Percentiles rank a stretch among this genome's conserved stretches.
phyloP scores from a whole-genome alignment of 2,888 invertebrate genomes.

The Cepaea hortensis region DNA sequence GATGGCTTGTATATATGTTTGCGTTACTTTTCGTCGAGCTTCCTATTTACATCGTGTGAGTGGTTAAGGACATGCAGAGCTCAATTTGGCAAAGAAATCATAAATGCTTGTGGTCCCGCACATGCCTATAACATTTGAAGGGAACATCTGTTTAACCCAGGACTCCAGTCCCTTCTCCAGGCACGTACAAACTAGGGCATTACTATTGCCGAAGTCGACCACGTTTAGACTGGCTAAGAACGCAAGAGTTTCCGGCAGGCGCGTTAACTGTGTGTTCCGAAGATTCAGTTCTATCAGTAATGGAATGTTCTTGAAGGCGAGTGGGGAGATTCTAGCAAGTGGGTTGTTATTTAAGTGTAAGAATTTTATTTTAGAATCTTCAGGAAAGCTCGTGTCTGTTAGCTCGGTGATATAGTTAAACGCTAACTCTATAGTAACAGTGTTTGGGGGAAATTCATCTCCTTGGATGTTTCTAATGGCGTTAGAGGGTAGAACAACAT shows the following conservation, averaged over 20 bases:
- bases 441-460: not conserved
- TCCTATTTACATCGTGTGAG: too few relatives aligned
- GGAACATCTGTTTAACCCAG: not conserved
- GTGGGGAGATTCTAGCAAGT: not conserved
- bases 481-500: not conserved
- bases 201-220: not conserved
- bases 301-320: not conserved
- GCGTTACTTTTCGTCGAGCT: too few relatives aligned
- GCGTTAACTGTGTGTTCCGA: not conserved
- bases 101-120: not conserved
- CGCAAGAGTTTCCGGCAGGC: not conserved
- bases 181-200: not conserved
- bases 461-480: not conserved
- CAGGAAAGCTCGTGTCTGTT: constrained; percentile 3
- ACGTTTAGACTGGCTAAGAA: not conserved
- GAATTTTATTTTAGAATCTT: not conserved
- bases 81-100: not conserved
- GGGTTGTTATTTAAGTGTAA: constrained; percentile 20
- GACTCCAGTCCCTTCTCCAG: not conserved
- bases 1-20: too few relatives aligned
- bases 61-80: not conserved
- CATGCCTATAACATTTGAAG: not conserved
- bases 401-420: not conserved
- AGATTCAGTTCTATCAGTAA: not conserved
- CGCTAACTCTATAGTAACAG: not conserved